phyloP scores from a whole-genome alignment of 2,888 invertebrate genomes.

The Nasonovia ribisnigri region DNA sequence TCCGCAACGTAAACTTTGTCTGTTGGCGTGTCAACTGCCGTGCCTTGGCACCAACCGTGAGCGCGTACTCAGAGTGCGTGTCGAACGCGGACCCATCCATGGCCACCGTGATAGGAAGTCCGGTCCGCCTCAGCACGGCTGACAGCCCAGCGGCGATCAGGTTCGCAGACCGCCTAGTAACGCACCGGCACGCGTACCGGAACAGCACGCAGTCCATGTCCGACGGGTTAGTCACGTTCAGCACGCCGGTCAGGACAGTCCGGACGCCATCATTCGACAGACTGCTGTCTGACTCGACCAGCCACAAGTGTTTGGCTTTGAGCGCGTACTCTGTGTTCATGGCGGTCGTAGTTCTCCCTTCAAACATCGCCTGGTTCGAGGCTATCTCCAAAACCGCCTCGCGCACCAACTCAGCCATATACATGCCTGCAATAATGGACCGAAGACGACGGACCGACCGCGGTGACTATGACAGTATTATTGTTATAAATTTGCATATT shows the following conservation, averaged over 20 bases:
- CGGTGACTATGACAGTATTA: background rate
- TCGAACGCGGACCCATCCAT: background rate
- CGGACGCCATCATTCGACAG: background rate
- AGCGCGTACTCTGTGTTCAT: background rate
- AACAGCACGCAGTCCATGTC: slow-evolving; percentile 34
- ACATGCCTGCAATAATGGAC: slow-evolving; percentile 29
- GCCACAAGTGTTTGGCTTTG: background rate
- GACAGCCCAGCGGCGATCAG: slow-evolving; percentile 11
- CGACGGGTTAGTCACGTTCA: background rate
- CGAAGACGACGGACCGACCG: background rate
- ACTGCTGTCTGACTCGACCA: background rate
- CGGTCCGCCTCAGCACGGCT: background rate
- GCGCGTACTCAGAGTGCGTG: background rate
- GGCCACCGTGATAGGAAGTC: background rate
- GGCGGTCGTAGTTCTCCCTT: background rate
- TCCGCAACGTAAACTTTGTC: background rate
- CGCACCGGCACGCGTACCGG: slow-evolving; percentile 22
- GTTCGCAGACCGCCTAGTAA: slow-evolving; percentile 27
- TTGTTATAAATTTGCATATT: background rate
- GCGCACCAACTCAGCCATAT: slow-evolving; percentile 44
- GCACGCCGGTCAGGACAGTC: background rate
- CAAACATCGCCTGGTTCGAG: background rate
- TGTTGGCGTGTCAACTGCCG: background rate
- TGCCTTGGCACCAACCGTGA: background rate
- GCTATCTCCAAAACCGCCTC: background rate